Conservation (phyloP, 2,888 invertebrate genomes). For the Hedychridium roseum region DNA sequence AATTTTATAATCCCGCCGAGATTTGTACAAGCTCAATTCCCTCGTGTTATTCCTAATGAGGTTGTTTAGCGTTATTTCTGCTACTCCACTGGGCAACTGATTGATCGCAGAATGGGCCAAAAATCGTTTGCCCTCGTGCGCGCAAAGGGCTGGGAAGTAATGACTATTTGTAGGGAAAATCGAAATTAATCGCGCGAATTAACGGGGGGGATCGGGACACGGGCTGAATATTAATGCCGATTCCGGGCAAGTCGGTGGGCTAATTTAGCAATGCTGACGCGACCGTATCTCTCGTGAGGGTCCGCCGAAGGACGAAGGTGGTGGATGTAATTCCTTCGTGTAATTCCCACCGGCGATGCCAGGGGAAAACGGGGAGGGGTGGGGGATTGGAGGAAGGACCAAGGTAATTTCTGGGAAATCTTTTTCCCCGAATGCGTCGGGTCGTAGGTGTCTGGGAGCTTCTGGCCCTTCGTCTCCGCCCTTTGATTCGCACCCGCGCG, state of each 20-base stretch:
- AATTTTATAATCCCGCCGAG: too few species aligned
- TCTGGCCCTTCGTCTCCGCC: conserved; percentile 2
- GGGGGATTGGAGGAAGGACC: too few species aligned
- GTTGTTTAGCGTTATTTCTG: too few species aligned
- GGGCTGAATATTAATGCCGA: conserved; percentile 30
- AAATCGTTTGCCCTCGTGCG: too few species aligned
- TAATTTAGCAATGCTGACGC: conserved; percentile 24
- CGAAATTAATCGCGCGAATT: conserved; percentile 21
- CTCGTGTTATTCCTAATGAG: too few species aligned
- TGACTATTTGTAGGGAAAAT: too few species aligned
- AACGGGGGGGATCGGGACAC: conserved; percentile 18
- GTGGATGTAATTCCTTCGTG: conserved; percentile 16
- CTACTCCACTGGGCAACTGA: too few species aligned
- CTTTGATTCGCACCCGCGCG: conserved; percentile 20
- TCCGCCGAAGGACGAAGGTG: neutral
- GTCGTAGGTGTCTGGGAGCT: too few species aligned
- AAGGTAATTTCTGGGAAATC: neutral
- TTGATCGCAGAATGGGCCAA: too few species aligned
- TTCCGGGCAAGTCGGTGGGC: conserved; percentile 20
- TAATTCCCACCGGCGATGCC: conserved; percentile 21
- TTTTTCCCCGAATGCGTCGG: neutral
- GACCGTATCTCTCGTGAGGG: conserved; percentile 7
- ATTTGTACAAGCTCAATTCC: too few species aligned
- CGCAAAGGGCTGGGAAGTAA: too few species aligned
- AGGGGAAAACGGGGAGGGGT: conserved; percentile 10